Percentiles rank a stretch among this genome's conserved stretches.
Evolutionary conservation across 2,113 vertebrate genomes (phyloP).

Genomic region (Amphiprion ocellaris): DNA sequence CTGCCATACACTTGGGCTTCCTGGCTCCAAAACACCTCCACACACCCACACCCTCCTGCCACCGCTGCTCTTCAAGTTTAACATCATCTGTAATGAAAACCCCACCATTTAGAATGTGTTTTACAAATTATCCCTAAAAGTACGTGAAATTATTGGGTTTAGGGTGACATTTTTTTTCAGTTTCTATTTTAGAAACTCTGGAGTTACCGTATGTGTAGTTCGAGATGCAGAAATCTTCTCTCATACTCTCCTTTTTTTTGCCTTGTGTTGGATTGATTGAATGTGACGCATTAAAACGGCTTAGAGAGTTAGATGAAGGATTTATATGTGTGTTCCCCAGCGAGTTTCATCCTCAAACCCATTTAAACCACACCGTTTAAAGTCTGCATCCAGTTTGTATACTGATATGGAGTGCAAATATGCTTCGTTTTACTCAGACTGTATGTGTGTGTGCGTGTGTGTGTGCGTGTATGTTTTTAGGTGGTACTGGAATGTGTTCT

Average conservation of each 20-base stretch:
- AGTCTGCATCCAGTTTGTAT: slow-evolving; percentile 17
- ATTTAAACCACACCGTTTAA: slow-evolving; percentile 24
- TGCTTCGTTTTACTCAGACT: slow-evolving; percentile 8
- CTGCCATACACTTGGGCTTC: slow-evolving; percentile 70
- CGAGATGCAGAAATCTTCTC: slow-evolving; percentile 18
- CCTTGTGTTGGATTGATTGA: slow-evolving; percentile 30
- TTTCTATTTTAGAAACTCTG: slow-evolving; percentile 32
- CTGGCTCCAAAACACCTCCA: slow-evolving; percentile 60
- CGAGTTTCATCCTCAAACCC: neutral
- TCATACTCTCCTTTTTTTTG: neutral
- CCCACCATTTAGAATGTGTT: slow-evolving; percentile 71
- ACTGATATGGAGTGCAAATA: neutral
- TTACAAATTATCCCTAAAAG: slow-evolving; percentile 69
- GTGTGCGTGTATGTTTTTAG: slow-evolving; percentile 75
- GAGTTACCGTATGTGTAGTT: slow-evolving; percentile 6
- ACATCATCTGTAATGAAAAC: slow-evolving; percentile 69
- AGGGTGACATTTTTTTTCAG: neutral
- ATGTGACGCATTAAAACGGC: slow-evolving; percentile 57
- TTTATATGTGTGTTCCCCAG: slow-evolving; percentile 21
- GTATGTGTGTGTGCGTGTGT: neutral
- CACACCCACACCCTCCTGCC: slow-evolving; percentile 25
- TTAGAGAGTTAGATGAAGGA: slow-evolving; percentile 36
- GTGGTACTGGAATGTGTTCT: slow-evolving; percentile 98
- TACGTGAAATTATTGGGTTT: slow-evolving; percentile 48
- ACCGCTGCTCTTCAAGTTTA: slow-evolving; percentile 60